Evolutionary conservation across 2,113 vertebrate genomes (phyloP).

Genomic region (Fregetta grallaria): DNA sequence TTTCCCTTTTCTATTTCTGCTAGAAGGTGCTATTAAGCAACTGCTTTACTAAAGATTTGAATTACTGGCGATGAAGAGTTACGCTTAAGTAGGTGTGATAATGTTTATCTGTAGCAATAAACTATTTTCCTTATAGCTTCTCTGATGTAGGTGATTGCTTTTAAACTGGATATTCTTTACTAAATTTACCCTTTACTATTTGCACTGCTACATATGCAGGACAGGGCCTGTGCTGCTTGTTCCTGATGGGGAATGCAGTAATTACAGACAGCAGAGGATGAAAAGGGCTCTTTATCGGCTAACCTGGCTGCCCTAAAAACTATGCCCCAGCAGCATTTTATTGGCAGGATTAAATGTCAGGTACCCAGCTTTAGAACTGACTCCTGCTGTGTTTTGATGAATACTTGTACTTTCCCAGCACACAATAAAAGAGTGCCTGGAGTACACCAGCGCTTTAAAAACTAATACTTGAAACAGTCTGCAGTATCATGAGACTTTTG

Average conservation of each 20-base stretch:
- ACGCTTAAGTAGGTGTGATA: not conserved
- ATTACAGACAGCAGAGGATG: slow-evolving; percentile 25
- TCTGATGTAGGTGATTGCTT: slow-evolving; percentile 6
- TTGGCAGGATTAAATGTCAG: slow-evolving; percentile 6
- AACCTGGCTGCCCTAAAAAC: slow-evolving; percentile 31
- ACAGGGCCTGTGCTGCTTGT: not conserved
- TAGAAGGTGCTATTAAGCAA: not conserved
- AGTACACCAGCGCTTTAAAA: not conserved
- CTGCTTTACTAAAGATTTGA: not conserved
- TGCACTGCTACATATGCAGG: not conserved
- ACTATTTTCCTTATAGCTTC: not conserved
- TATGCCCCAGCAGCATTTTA: not conserved
- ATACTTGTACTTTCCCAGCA: slow-evolving; percentile 1
- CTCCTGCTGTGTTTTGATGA: slow-evolving; percentile 41
- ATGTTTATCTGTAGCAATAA: not conserved
- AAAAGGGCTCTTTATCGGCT: not conserved
- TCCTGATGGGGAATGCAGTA: not conserved
- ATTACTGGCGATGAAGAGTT: not conserved
- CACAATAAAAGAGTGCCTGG: not conserved
- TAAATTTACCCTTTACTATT: slow-evolving; percentile 15
- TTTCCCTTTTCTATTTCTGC: not conserved
- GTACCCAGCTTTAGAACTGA: not conserved
- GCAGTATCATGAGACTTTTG: not conserved
- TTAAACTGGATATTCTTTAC: not conserved
- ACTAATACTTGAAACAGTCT: not conserved